A percentile compares a stretch with the other conserved stretches of the same genome.
Conservation (phyloP, 2,797 vertebrate species). For the Capromys pilorides region DNA sequence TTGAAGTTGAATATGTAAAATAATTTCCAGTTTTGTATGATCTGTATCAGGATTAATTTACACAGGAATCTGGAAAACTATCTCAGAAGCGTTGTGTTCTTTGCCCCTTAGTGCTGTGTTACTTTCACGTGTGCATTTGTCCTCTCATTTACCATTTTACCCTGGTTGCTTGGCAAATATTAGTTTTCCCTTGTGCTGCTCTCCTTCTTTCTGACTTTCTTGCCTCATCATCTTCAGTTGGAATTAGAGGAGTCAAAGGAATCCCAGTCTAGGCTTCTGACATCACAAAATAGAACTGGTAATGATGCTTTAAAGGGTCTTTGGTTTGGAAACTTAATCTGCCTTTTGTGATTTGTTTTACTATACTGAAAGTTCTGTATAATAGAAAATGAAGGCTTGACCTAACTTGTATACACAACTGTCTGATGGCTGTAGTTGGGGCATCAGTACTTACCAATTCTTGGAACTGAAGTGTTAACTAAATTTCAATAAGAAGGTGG, state of each 20-base stretch:
- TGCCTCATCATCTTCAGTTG: neutral
- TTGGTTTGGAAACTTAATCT: conserved; percentile 54
- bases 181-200: neutral
- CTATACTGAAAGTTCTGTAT: conserved; percentile 30
- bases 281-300: neutral
- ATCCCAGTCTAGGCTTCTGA: neutral
- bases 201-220: neutral
- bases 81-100: neutral
- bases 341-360: conserved; percentile 4
- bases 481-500: conserved; percentile 73
- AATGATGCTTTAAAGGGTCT: conserved; percentile 4
- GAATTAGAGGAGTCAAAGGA: neutral
- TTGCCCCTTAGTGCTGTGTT: neutral
- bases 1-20: conserved; percentile 29
- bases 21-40: conserved; percentile 11
- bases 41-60: neutral
- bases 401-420: conserved; percentile 32
- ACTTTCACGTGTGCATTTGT: neutral
- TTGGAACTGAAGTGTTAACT: conserved; percentile 72
- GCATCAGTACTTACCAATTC: conserved; percentile 46
- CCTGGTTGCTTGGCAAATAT: neutral
- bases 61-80: neutral
- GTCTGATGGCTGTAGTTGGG: conserved; percentile 16
- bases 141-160: neutral
- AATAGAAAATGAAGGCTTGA: neutral